These are phyloP conservation scores for Cacatua alba DNA, from an alignment of 2,113 vertebrate species.

Conservation along the genomic window DNA sequence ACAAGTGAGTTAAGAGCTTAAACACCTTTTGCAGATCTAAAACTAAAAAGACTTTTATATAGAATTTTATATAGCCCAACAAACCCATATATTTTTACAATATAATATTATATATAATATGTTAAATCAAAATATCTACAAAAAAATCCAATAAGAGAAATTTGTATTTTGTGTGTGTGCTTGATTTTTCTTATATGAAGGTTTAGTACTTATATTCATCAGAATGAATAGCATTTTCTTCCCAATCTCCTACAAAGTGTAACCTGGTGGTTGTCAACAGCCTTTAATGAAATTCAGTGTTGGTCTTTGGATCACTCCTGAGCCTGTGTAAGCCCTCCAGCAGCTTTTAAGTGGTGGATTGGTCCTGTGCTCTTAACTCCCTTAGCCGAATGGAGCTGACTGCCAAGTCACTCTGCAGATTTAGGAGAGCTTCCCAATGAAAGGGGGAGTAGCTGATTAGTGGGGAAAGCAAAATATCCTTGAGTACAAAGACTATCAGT, in stretches of 20 bases:
- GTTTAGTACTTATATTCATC: neutral
- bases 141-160: neutral
- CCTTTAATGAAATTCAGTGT: conserved; percentile 21
- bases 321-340: conserved; percentile 32
- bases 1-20: neutral
- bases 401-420: conserved; percentile 34
- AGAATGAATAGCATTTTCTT: neutral
- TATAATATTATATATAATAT: neutral
- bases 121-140: neutral
- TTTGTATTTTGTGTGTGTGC: neutral
- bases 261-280: neutral
- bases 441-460: conserved; percentile 1
- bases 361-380: conserved; percentile 1
- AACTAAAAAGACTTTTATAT: neutral
- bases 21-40: neutral
- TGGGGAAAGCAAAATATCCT: conserved; percentile 19
- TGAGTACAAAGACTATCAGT: neutral
- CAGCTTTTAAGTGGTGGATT: conserved; percentile 20
- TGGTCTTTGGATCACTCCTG: conserved; percentile 6
- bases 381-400: neutral
- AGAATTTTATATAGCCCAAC: neutral
- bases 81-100: neutral
- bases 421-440: neutral
- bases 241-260: neutral
- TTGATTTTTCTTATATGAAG: neutral